Base-by-base conservation (phyloP, 2,888 invertebrate species). In the Brachypterus glaber region DNA sequence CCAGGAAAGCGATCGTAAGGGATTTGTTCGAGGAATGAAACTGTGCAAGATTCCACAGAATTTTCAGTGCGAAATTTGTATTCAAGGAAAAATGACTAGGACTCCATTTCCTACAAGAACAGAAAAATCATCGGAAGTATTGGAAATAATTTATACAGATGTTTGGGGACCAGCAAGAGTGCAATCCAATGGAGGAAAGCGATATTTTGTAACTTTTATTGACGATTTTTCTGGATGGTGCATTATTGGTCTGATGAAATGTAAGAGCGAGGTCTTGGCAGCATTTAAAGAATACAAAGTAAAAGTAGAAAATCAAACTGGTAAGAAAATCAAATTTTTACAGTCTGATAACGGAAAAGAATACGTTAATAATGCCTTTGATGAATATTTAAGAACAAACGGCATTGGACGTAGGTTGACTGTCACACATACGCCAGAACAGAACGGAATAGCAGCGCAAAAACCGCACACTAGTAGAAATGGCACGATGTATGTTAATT, bases 401-500 rank as follows among this genome's bases (percentile, higher is more conserved):
- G 49, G 49, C 17, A 46, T 52, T 17, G 11, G 26, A 11, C 25
- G 38, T 26, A 21, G 35, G 27, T 17, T 34, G 17, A 29, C 37
- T 9, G 18, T 31, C 5, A 16, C 40, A 12, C 35, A 40, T 13
- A 36, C 40, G 2, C 43, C 35, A 3, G 25, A 43, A 16, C 37
- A 43, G 37, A 40, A 43, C 15, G 34, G 40, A 2, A 25, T 27
- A 8, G 29, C 33, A 8, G 37, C 35, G 32, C 33, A 21, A 50
- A 50, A 30, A 58, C 58, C 21, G 12, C 52, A 52, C n/a, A n/a
- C n/a, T n/a, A n/a, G n/a, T n/a, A n/a, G n/a, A n/a, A n/a, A n/a
- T n/a, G n/a, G n/a, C n/a, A 1, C 41, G 55, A 16, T 48, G 51
- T 11, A 43, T 61, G 37, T 17, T 62, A 12, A 21, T 44, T 1